Percentiles rank a stretch among this genome's conserved stretches.
These are phyloP conservation scores for Trematocara unimaculatum DNA, from an alignment of 2,113 vertebrate species.

Conservation along the genomic window DNA sequence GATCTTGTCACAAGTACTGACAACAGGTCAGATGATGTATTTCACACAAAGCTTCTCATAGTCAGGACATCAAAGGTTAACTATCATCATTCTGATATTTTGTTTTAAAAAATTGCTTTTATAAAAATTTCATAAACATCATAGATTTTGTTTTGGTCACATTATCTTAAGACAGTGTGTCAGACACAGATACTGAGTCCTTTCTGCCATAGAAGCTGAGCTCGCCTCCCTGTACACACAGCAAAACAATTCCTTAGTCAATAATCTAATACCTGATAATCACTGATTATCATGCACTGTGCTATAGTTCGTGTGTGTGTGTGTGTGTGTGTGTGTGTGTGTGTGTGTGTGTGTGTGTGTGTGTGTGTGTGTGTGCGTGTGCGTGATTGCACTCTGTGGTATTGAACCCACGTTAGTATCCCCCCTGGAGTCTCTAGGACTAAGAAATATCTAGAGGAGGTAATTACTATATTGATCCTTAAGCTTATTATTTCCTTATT, in stretches of 20 bases:
- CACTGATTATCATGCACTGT: not conserved
- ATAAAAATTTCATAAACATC: not conserved
- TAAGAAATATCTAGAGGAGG: not conserved
- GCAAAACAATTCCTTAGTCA: not conserved
- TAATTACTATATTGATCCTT: conserved; percentile 42
- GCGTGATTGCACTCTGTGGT: not conserved
- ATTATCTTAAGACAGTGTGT: not conserved
- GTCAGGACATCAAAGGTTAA: not conserved
- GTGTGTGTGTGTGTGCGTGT: not conserved
- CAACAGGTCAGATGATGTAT: not conserved
- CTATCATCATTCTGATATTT: not conserved
- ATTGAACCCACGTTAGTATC: not conserved
- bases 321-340: not conserved
- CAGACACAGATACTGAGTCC: not conserved
- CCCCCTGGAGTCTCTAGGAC: not conserved
- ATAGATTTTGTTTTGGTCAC: not conserved
- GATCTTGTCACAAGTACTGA: not conserved
- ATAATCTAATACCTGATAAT: not conserved
- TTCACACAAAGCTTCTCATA: not conserved
- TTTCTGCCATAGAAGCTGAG: not conserved
- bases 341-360: not conserved
- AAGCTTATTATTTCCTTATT: not conserved
- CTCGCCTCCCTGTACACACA: not conserved
- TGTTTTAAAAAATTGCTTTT: not conserved
- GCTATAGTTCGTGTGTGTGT: not conserved